Percentiles rank a stretch among this genome's conserved stretches.
Conservation (phyloP, 2,113 vertebrate genomes). For the Tychaedon coryphoeus region DNA sequence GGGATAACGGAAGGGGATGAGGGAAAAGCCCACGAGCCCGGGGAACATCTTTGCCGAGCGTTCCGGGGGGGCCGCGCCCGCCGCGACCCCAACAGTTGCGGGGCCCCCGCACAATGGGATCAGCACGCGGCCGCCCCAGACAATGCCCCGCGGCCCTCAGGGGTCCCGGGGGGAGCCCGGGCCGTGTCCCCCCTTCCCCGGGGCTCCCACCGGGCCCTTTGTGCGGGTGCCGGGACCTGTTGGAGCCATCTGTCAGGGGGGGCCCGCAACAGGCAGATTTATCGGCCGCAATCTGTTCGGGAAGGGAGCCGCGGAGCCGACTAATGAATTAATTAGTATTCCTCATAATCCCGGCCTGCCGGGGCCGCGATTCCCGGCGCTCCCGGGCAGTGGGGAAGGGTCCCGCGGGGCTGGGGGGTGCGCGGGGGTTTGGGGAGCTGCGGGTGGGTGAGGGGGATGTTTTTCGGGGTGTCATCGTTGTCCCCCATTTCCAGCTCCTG, state of each 20-base stretch:
- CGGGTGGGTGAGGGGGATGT: background rate
- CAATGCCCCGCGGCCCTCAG: background rate
- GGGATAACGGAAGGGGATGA: background rate
- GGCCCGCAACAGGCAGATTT: constrained; percentile 54
- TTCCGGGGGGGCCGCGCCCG: background rate
- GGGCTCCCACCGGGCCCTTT: background rate
- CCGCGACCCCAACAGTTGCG: constrained; percentile 8
- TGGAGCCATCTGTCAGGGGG: constrained; percentile 56
- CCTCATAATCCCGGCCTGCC: background rate
- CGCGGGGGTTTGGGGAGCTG: background rate
- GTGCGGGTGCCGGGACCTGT: constrained; percentile 45
- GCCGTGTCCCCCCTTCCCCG: background rate
- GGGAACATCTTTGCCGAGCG: background rate
- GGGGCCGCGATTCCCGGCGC: background rate
- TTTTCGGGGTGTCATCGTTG: background rate
- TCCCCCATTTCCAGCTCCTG: background rate
- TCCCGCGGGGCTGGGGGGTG: background rate
- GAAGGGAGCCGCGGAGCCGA: background rate
- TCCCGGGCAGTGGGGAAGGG: background rate
- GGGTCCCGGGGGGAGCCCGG: background rate
- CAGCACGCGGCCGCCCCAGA: background rate
- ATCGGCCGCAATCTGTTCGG: constrained; percentile 53
- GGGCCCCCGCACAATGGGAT: constrained; percentile 5
- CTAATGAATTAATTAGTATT: constrained; percentile 55
- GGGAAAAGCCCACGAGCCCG: no score